Base-by-base conservation (phyloP, 2,888 invertebrate species). In the Acrobasis consociella region DNA sequence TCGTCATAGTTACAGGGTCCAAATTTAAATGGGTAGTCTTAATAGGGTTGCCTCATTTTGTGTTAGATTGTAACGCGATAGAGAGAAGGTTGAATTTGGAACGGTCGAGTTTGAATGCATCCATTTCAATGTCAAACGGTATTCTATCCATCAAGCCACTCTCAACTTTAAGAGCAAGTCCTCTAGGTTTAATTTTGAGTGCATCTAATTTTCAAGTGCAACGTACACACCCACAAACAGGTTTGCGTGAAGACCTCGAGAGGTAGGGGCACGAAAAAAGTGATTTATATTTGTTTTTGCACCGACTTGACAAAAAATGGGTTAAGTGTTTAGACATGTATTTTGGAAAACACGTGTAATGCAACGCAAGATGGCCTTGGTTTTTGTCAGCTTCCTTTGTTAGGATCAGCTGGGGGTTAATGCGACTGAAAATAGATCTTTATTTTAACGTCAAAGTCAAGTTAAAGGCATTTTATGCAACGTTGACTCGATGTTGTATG, bases 211-310 rank as follows among this genome's bases (percentile, higher is more conserved):
- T 64, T 64, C 53, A 71, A 79, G 75, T 80, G 81, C 81, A 85
- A 76, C 71, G 22, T 62, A 65, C 64, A 68, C 66, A 70, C 71
- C 68, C 72, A 72, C 73, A 73, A 67, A 74, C 82, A 85, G 83
- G 85, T 83, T 79, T 69, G 67, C 68, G 65, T 67, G 63, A 22
- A 60, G 67, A 71, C 71, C 67, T 66, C 65, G 64, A 69, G 69
- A 74, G 70, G 75, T 71, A 72, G 68, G 67, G 72, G 69, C 68
- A 71, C 74, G 65, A 75, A 81, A 79, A 81, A 85, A 81, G 75
- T 80, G 84, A 86, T 88, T 86, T 82, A 86, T 86, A 81, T 80
- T 79, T 79, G 82, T 82, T 81, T 79, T 79, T 79, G 76, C 75
- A 65, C 37, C 75, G 70, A 77, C 75, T 72, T 68, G 64, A 74